Base-by-base conservation (phyloP, 2,113 vertebrate species). In the Vulpes vulpes region DNA sequence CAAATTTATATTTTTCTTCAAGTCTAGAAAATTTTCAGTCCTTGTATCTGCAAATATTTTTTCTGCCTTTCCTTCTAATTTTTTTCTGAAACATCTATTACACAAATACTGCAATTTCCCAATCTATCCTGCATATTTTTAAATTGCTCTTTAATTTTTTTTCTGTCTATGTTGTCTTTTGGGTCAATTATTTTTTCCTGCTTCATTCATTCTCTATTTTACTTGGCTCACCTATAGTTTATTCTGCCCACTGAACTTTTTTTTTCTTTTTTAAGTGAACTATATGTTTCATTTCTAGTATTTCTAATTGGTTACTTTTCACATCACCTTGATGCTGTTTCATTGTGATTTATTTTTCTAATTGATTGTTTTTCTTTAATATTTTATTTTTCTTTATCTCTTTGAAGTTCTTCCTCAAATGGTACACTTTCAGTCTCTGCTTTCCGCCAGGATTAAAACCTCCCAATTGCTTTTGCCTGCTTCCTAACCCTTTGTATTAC, bases 271-370 rank as follows among this genome's bases (percentile, higher is more conserved):
- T 83, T 16, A 91, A 65, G 60, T 43, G 43, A 93, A 93, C 51
- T 64, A 1, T 32, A 27, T 79, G 82, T 79, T 93, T 95, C 60
- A 94, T 43, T 91, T 71, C 20, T 8, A 43, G 80, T 87, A 67
- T 84, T 80, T 84, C n/a, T 80, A 55, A 14, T 53, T 87, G 14
- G 35, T 67, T 89, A 83, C 30, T 97, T 96, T 91, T 94, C 57
- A 84, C 3, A 93, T 91, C 23, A 84, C 1, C 8, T 30, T 43
- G 1, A 49, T 93, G 62, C 30, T 73, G 20, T 89, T 92, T 76
- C 64, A 81, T 67, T 84, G 27, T 53, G 6, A 93, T 35, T 69
- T 69, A 69, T 69, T 69, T 69, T 96, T 94, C 23, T 38, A 91
- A 71, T 2, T 65, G 30, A 86, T 14, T 65, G 17, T 3, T 84